Evolutionary conservation across 2,888 invertebrate species (phyloP), one percentile per base, ranked within the genome.

Genomic region (Idaea dimidiata): DNA sequence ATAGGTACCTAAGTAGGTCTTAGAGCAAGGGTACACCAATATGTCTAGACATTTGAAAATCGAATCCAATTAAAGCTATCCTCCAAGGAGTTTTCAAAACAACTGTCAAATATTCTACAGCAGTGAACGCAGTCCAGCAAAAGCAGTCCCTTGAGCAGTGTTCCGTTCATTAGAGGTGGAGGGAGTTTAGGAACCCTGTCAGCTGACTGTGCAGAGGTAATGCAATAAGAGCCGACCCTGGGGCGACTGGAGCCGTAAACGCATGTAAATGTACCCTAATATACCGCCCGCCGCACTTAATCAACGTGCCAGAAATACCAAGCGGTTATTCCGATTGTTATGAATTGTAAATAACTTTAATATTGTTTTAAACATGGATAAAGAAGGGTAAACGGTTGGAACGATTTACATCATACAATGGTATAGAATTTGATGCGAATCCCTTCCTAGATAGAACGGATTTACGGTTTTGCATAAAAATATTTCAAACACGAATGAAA

Each of bases 191-290:
- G 57, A 61, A 60, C 62, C 57, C 59, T 59, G 64, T 57, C 65
- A 53, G 63, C 62, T 62, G 62, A 60, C 59, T 57, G 60, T 57
- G 17, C 63, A n/a, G 54, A 43, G 61, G 70, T 83, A 80, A 82
- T 81, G 76, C 73, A 81, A 80, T 82, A 79, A 79, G 68, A 66
- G 56, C 65, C 63, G 67, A 63, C 66, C 66, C 66, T 57, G 68
- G 64, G 60, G 68, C 63, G 57, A 66, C 69, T 71, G 70, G 74
- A 78, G 80, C 56, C 5, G 56, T 56, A 56, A 56, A 56, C 56
- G 56, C 80, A 84, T 84, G 83, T 82, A 83, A 84, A 86, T 84
- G 79, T 63, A 66, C 70, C 76, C 73, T 82, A 81, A 82, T 82
- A 66, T 75, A 68, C 72, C 73, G 86, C 86, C 84, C 76, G 73